Evolutionary conservation across 53 echinoderm and acorn worm species (phyloP), one percentile per base, ranked within the genome.

Genomic region (Arbacia lixula): DNA sequence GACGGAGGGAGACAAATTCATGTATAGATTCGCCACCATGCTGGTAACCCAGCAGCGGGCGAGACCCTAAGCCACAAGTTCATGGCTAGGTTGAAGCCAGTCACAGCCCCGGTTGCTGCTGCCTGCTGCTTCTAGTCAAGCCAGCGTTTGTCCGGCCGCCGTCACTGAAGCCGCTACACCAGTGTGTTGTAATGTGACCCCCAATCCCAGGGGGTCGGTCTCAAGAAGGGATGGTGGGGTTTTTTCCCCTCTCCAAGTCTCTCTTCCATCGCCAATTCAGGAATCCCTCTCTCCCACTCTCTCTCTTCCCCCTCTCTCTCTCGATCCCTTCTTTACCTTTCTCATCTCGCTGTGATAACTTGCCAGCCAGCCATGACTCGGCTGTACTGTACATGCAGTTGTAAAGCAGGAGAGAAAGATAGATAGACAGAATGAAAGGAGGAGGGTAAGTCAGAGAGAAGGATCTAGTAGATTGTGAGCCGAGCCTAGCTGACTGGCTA

Each of bases 401-500:
- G 69, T 69, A 69, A 41, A 42, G n/a, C 40, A 69, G 43, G 43
- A 69, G 43, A 69, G 36, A 42, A 69, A 37, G 5, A 27, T 33
- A 69, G 43, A 69, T n/a, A n/a, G n/a, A n/a, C n/a, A n/a, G n/a
- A n/a, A n/a, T n/a, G n/a, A n/a, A n/a, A n/a, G n/a, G n/a, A n/a
- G n/a, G n/a, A 10, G 49, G 8, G 14, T 8, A 10, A 10, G 49
- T 10, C 14, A 46, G 49, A 8, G 14, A 46, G 49, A 46, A 46
- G 49, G 9, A 8, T 46, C 49, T 46, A 10, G 49, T 8, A 8
- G 51, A 69, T 69, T 69, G 36, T 69, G 8, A 42, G 69, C 69
- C 25, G n/a, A 26, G 78, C 78, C 21, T 35, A 58, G 78, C 78
- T 77, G 82, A 81, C 28, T 81, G 82, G 82, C 82, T 81, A 28